Conservation (phyloP, 2,113 vertebrate genomes). For the Xenotilapia caudafasciata region DNA sequence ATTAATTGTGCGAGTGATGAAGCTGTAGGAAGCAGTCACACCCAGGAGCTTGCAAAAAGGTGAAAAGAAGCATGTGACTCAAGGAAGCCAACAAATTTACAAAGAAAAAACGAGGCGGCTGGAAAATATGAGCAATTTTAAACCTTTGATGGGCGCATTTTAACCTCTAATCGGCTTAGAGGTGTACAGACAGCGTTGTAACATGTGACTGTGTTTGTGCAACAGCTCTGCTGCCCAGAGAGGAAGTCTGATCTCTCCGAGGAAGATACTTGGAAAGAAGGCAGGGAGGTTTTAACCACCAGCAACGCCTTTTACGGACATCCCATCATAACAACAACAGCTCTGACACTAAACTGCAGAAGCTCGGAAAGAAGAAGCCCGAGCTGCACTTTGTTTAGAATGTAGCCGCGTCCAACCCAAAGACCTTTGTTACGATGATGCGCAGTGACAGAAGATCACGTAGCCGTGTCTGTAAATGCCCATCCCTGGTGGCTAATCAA, state of each 20-base stretch:
- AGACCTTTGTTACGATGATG: neutral
- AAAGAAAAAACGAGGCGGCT: neutral
- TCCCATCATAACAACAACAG: neutral
- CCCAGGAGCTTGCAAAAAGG: conserved; percentile 15
- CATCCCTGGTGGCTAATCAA: neutral
- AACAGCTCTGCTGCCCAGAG: neutral
- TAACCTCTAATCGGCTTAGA: neutral
- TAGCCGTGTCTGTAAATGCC: neutral
- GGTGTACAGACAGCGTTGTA: neutral
- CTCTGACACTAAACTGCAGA: neutral
- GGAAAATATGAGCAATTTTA: conserved; percentile 3
- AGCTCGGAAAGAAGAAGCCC: neutral
- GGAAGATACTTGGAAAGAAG: neutral
- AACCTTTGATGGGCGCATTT: neutral
- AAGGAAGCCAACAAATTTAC: neutral
- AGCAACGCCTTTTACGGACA: neutral
- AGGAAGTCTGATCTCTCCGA: neutral
- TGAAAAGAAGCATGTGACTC: conserved; percentile 7
- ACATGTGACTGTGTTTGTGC: neutral
- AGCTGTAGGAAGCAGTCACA: conserved; percentile 33
- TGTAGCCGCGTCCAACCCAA: neutral
- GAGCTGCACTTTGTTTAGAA: neutral
- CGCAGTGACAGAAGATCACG: neutral
- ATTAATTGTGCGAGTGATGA: conserved; percentile 26
- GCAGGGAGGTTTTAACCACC: neutral